These are phyloP conservation scores for Platorchestia sp. DNA, from an alignment of 1,140 invertebrate genomes.

Conservation along the genomic window DNA sequence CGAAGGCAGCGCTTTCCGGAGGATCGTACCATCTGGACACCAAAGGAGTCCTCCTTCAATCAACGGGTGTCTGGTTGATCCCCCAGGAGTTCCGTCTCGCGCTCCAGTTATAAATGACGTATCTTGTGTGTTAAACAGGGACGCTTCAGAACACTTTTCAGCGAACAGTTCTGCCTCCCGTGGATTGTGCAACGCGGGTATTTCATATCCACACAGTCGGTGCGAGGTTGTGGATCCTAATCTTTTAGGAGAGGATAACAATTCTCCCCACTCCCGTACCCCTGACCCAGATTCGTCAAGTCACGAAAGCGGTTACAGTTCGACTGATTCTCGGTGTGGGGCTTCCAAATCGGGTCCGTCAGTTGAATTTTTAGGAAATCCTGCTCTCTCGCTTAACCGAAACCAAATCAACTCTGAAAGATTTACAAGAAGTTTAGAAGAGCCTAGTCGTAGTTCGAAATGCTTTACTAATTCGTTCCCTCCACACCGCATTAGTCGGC, in stretches of 20 bases:
- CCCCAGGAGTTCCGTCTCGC: constrained; percentile 65
- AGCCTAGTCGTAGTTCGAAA: background rate
- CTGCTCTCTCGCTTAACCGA: background rate
- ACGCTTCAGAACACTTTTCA: background rate
- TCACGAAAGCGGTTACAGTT: constrained; percentile 66
- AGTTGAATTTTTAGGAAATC: background rate
- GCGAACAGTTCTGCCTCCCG: background rate
- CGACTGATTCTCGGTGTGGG: constrained; percentile 59
- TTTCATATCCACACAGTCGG: background rate
- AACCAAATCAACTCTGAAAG: background rate
- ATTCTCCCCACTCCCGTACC: constrained; percentile 15
- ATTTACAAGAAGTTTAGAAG: background rate
- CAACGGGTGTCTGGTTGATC: constrained; percentile 11
- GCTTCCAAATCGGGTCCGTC: background rate
- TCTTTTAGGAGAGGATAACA: background rate
- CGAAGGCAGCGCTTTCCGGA: constrained; percentile 6
- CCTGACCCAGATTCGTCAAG: constrained; percentile 61
- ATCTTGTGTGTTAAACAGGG: constrained; percentile 35
- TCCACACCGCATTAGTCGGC: background rate
- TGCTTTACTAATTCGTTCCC: background rate
- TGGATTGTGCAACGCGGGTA: background rate
- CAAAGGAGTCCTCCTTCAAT: background rate
- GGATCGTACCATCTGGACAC: background rate
- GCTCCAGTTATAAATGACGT: constrained; percentile 66
- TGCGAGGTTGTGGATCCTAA: background rate